Evolutionary conservation across 1,140 invertebrate species (phyloP).

Genomic region (Cylas formicarius): DNA sequence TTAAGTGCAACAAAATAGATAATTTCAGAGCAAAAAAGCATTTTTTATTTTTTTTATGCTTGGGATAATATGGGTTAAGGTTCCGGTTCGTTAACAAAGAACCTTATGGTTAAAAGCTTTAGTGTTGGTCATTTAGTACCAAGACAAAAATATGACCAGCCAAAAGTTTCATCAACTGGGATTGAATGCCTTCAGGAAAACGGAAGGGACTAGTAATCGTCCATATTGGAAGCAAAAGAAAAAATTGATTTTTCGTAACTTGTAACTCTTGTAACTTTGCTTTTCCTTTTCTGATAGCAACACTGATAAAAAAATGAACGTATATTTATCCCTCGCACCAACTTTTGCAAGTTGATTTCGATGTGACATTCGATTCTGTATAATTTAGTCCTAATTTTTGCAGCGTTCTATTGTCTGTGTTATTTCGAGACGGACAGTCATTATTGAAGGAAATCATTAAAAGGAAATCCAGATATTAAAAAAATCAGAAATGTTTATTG

Average conservation of each 20-base stretch:
- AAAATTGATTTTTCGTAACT: neutral
- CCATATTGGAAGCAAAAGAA: no score
- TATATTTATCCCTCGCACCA: neutral
- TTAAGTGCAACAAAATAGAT: no score
- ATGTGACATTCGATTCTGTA: no score
- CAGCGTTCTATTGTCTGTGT: neutral
- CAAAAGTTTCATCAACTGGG: neutral
- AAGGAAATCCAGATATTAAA: neutral
- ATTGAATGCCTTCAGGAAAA: neutral
- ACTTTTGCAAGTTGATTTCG: no score
- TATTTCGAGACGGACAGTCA: neutral
- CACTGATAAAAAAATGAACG: neutral
- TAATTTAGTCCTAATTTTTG: neutral
- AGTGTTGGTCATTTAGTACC: neutral
- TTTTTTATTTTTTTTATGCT: no score
- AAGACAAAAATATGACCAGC: neutral
- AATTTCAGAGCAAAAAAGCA: no score
- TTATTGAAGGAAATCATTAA: constrained; percentile 1
- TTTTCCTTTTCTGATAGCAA: neutral
- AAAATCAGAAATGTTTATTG: neutral
- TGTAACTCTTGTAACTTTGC: neutral
- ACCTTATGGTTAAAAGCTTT: neutral
- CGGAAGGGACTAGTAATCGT: no score
- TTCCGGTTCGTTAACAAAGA: neutral
- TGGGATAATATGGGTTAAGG: no score